A percentile compares a stretch with the other conserved stretches of the same genome.
Conservation (phyloP, 2,797 vertebrate species). For the Hydrocynus forskahlii region DNA sequence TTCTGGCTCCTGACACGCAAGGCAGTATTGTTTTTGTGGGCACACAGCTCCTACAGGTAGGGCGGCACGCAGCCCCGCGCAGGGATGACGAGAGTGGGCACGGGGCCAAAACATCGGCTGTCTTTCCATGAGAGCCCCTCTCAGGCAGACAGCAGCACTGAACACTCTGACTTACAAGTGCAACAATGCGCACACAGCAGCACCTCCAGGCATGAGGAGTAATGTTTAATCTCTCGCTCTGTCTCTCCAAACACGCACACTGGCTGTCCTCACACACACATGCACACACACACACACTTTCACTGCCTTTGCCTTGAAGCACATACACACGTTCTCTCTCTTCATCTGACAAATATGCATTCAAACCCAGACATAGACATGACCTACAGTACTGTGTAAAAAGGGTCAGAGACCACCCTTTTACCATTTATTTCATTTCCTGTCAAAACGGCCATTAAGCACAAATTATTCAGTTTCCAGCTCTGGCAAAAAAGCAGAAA, state of each 20-base stretch:
- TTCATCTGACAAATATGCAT: not conserved
- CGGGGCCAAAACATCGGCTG: slow-evolving; percentile 69
- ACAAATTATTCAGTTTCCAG: not conserved
- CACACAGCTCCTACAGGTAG: slow-evolving; percentile 67
- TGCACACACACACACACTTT: not conserved
- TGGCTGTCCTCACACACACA: slow-evolving; percentile 11
- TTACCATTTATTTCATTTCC: not conserved
- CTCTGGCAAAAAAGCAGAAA: not conserved
- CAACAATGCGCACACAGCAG: slow-evolving; percentile 64
- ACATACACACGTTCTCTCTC: slow-evolving; percentile 27
- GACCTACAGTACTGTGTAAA: not conserved
- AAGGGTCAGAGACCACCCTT: not conserved
- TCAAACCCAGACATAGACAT: not conserved
- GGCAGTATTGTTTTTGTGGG: slow-evolving; percentile 52
- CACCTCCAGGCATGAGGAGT: slow-evolving; percentile 65
- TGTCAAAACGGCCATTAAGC: not conserved
- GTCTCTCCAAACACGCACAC: slow-evolving; percentile 17
- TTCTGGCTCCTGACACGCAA: slow-evolving; percentile 50
- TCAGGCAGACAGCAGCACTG: slow-evolving; percentile 58
- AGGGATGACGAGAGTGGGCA: slow-evolving; percentile 63
- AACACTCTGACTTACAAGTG: slow-evolving; percentile 72
- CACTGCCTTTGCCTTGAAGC: slow-evolving; percentile 14
- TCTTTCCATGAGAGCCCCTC: slow-evolving; percentile 63
- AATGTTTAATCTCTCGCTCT: slow-evolving; percentile 62
- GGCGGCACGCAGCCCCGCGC: slow-evolving; percentile 55